Base-by-base conservation (phyloP, 2,888 invertebrate species). In the Mylabris sibirica region DNA sequence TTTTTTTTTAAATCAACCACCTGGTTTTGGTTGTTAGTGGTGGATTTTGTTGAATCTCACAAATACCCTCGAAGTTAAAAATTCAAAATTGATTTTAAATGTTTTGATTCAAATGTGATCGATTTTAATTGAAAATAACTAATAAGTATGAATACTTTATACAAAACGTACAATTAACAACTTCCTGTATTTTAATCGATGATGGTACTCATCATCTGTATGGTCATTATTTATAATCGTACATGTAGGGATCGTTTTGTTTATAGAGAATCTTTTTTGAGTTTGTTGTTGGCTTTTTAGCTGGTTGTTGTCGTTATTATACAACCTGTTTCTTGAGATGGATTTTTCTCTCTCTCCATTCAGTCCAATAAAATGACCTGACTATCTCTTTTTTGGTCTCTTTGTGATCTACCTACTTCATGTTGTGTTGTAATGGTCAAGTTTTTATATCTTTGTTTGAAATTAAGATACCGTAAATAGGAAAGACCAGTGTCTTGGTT, bases 121-220 rank as follows among this genome's bases (percentile, higher is more conserved):
- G 30, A 30, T 30, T 30, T 30, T 30, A 30, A 30, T n/a, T n/a
- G n/a, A n/a, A n/a, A n/a, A n/a, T n/a, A n/a, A n/a, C n/a, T n/a
- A n/a, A n/a, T n/a, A n/a, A n/a, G n/a, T 38, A 14, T 44, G 17
- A 44, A 44, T 44, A 44, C n/a, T 44, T 44, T 57, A 30, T 8
- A 57, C 24, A 24, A 57, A 53, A 57, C 14, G 14, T 35, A 63
- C 65, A 70, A 70, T 70, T 70, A 70, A 70, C 65, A 41, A 68
- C 65, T 70, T 70, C 70, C 70, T 70, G 70, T 61, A 70, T 60
- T 64, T 67, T 70, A 70, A 70, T 70, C 67, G 59, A 59, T 61
- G 65, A 26, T 65, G 63, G 65, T 30, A 30, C 8, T 30, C 5
- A 30, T 70, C 70, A 70, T 67, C 70, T 65, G 65, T 60, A 35